Percentiles rank a stretch among this genome's conserved stretches.
Evolutionary conservation across 2,888 invertebrate species (phyloP).

Genomic region (Pseudoips prasinana): DNA sequence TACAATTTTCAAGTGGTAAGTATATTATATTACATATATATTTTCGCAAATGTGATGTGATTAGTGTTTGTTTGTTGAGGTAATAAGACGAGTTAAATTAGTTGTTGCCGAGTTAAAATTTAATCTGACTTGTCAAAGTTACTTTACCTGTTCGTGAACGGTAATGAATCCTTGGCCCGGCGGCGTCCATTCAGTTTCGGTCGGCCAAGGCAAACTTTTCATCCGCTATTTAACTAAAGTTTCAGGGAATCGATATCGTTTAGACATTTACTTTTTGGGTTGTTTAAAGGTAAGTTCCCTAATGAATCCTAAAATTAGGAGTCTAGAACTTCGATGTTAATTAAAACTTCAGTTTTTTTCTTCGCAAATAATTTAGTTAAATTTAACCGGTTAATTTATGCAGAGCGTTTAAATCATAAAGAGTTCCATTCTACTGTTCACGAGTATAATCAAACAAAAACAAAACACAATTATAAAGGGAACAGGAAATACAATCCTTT

Average conservation of each 20-base stretch:
- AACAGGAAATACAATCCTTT: no score
- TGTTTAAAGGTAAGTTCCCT: slow-evolving; percentile 18
- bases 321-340: no score
- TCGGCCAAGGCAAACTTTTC: slow-evolving; percentile 42
- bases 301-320: slow-evolving; percentile 1
- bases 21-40: slow-evolving; percentile 16
- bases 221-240: slow-evolving; percentile 41
- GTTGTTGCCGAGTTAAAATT: slow-evolving; percentile 13
- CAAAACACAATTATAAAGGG: no score
- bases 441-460: slow-evolving; percentile 2
- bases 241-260: slow-evolving; percentile 39
- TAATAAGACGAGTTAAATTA: slow-evolving; percentile 5
- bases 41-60: no score
- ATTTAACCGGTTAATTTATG: no score
- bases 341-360: no score
- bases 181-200: slow-evolving; percentile 30
- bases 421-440: neutral
- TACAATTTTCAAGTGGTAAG: slow-evolving; percentile 49
- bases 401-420: no score
- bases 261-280: slow-evolving; percentile 35
- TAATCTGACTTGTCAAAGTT: slow-evolving; percentile 25
- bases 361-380: no score
- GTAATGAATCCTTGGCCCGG: slow-evolving; percentile 37
- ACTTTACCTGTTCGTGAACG: slow-evolving; percentile 31
- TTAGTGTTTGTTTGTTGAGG: slow-evolving; percentile 1